Evolutionary conservation across 2,888 invertebrate genomes (phyloP).

Genomic region (Drosophila atripex): DNA sequence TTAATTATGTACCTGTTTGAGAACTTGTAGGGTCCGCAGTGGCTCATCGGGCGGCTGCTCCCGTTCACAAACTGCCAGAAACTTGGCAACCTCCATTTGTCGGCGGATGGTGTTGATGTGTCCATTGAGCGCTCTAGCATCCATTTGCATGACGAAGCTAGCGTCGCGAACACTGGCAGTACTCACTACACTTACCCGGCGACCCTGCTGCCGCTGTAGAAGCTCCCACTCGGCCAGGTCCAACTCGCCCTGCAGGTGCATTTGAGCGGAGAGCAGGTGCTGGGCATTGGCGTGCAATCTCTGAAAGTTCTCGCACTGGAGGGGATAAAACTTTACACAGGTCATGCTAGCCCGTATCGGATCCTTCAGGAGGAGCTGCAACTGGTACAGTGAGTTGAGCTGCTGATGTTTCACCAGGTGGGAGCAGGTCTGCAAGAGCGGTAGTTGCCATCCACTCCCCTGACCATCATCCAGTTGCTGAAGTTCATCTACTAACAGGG

Average conservation of each 20-base stretch:
- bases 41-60: conserved; percentile 49
- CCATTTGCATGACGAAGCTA: conserved; percentile 88
- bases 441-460: conserved; percentile 89
- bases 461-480: conserved; percentile 87
- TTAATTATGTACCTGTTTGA: conserved; percentile 69
- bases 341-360: conserved; percentile 91
- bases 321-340: conserved; percentile 90
- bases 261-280: conserved; percentile 86
- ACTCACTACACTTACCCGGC: conserved; percentile 63
- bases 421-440: conserved; percentile 89
- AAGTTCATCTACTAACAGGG: conserved; percentile 87
- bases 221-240: conserved; percentile 86
- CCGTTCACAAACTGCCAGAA: conserved; percentile 87
- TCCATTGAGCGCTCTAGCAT: conserved; percentile 89
- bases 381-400: conserved; percentile 89
- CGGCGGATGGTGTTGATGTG: conserved; percentile 91
- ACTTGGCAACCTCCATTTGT: conserved; percentile 92
- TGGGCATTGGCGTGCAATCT: conserved; percentile 85
- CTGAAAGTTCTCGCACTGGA: conserved; percentile 85
- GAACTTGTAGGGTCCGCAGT: conserved; percentile 65
- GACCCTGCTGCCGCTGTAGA: conserved; percentile 78
- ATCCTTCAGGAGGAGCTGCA: conserved; percentile 90
- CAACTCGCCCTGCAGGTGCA: conserved; percentile 88
- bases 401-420: conserved; percentile 88
- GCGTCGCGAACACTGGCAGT: conserved; percentile 24